These are phyloP conservation scores for Podarcis lilfordi DNA, from an alignment of 2,797 vertebrate species.

Conservation along the genomic window DNA sequence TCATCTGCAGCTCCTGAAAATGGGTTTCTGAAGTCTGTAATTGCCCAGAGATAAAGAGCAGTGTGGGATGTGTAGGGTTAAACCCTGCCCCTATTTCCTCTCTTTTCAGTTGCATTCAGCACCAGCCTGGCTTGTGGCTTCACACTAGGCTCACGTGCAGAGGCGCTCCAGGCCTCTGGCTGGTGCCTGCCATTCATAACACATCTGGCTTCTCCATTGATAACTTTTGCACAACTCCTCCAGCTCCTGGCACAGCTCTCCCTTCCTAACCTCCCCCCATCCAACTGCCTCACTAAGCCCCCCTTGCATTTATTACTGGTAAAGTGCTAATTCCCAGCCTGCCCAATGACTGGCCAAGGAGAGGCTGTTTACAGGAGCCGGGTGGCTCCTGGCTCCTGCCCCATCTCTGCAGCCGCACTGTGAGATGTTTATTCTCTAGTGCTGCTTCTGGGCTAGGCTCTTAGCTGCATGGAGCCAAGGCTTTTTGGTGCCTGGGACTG, in stretches of 20 bases:
- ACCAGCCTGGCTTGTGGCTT: neutral
- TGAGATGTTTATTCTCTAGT: slow-evolving; percentile 62
- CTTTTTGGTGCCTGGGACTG: slow-evolving; percentile 40
- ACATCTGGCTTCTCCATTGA: slow-evolving; percentile 20
- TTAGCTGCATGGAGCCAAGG: slow-evolving; percentile 32
- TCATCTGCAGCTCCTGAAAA: neutral
- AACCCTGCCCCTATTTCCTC: neutral
- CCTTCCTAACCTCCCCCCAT: neutral
- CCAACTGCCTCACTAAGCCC: neutral
- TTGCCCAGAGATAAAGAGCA: neutral
- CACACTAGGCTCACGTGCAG: neutral
- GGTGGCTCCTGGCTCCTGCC: slow-evolving; percentile 49
- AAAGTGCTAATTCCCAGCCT: slow-evolving; percentile 53
- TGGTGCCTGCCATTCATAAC: neutral
- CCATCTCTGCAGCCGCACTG: slow-evolving; percentile 25
- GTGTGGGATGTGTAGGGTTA: neutral
- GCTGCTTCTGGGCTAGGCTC: slow-evolving; percentile 32
- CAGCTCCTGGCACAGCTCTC: neutral
- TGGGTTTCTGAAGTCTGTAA: neutral
- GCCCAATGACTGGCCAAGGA: slow-evolving; percentile 35
- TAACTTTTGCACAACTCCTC: neutral
- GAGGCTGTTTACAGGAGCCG: slow-evolving; percentile 63
- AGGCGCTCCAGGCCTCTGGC: neutral
- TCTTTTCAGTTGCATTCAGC: neutral
- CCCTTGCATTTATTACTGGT: slow-evolving; percentile 36